Percentiles rank a stretch among this genome's conserved stretches.
phyloP scores from a whole-genome alignment of 2,797 vertebrate genomes.

The Sternarchorhynchus goeldii region DNA sequence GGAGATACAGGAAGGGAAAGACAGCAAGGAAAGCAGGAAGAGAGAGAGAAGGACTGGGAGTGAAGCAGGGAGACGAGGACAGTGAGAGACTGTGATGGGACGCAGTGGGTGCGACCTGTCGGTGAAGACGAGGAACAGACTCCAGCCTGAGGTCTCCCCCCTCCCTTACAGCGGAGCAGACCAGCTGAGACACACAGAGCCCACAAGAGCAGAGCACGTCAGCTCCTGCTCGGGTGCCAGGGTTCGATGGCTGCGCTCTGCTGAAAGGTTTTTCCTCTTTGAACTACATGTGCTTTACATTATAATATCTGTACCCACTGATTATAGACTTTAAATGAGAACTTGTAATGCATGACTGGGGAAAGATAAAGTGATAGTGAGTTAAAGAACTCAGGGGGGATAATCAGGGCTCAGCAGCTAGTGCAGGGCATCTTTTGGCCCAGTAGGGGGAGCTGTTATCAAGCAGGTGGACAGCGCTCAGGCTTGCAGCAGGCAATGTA shows the following conservation, averaged over 20 bases:
- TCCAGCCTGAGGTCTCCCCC: conserved; percentile 8
- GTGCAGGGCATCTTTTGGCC: conserved; percentile 32
- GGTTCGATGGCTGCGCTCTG: background rate
- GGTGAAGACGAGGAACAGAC: background rate
- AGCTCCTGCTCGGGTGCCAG: too few relatives aligned
- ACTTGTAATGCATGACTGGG: background rate
- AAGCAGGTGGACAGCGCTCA: conserved; percentile 53
- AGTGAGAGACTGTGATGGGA: background rate
- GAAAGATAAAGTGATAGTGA: too few relatives aligned
- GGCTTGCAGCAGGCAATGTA: conserved; percentile 34
- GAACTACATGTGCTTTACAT: background rate
- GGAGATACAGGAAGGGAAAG: conserved; percentile 17
- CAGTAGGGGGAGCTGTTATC: conserved; percentile 69
- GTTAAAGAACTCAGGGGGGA: too few relatives aligned
- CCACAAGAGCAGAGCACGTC: background rate
- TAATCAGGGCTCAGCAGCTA: background rate
- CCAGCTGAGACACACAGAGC: background rate
- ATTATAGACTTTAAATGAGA: background rate
- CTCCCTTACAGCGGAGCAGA: conserved; percentile 32
- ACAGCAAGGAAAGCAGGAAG: background rate
- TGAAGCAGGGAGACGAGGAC: background rate
- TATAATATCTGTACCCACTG: background rate
- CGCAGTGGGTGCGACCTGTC: background rate
- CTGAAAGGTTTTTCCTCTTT: background rate
- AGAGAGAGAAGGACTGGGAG: conserved; percentile 5